phyloP scores from a whole-genome alignment of 2,113 vertebrate species.

The Dermatemys mawii region DNA sequence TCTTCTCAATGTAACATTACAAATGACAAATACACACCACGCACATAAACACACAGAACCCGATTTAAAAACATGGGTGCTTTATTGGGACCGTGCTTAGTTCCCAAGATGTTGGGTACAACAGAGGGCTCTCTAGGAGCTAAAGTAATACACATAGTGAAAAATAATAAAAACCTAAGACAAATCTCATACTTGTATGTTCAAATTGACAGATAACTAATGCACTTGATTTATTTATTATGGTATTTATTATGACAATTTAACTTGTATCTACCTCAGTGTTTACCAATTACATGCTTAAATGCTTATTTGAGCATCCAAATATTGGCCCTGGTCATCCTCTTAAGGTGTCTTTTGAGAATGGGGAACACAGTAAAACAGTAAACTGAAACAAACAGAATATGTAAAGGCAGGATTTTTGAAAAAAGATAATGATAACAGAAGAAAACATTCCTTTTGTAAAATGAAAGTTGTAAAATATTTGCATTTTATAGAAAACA shows the following conservation, averaged over 20 bases:
- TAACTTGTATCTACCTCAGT: background rate
- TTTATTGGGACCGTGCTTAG: background rate
- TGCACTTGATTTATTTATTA: background rate
- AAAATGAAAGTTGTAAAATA: background rate
- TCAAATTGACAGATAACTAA: background rate
- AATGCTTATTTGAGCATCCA: too few species aligned
- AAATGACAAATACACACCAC: background rate
- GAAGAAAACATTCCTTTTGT: background rate
- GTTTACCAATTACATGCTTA: background rate
- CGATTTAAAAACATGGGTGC: background rate
- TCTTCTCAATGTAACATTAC: background rate
- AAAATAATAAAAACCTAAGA: background rate
- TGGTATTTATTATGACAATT: background rate
- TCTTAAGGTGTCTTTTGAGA: background rate
- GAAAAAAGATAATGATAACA: background rate
- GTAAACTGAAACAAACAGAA: background rate
- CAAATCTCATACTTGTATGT: background rate
- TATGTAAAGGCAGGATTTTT: background rate
- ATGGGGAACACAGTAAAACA: accelerated
- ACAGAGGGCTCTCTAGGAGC: too few species aligned
- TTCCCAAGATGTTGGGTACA: background rate
- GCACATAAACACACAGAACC: background rate
- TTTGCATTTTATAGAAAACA: background rate
- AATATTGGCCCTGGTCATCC: background rate
- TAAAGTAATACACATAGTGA: background rate